A percentile compares a stretch with the other conserved stretches of the same genome.
These are phyloP conservation scores for Dicrurus megarhynchus DNA, from an alignment of 2,113 vertebrate genomes.

Conservation along the genomic window DNA sequence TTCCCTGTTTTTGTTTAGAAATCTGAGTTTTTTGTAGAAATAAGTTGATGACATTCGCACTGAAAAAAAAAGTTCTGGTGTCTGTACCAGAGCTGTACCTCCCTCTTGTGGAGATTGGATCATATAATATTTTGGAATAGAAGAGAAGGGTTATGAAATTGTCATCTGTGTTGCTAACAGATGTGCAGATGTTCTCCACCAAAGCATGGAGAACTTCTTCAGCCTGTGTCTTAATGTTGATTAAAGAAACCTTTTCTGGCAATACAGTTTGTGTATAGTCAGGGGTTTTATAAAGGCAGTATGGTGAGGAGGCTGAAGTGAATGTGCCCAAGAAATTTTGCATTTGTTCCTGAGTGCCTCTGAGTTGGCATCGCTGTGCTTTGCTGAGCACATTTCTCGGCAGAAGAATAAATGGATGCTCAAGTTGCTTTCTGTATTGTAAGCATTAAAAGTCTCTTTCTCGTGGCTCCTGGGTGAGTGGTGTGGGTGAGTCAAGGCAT, in stretches of 20 bases:
- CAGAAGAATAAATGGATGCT: not conserved
- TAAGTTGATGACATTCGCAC: not conserved
- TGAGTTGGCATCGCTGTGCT: not conserved
- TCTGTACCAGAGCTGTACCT: not conserved
- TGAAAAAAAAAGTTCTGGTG: not conserved
- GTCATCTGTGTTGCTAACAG: not conserved
- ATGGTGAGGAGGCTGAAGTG: not conserved
- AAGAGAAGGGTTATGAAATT: not conserved
- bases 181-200: not conserved
- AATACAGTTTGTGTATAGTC: not conserved
- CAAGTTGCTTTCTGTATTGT: rapidly evolving
- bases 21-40: not conserved
- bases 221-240: not conserved
- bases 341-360: not conserved
- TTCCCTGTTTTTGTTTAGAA: rapidly evolving
- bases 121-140: not conserved
- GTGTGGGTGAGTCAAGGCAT: not conserved
- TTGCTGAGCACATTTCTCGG: not conserved
- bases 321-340: not conserved
- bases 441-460: not conserved
- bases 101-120: not conserved
- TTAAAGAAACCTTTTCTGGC: not conserved
- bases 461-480: not conserved
- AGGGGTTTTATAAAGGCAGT: not conserved
- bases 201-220: not conserved